A percentile compares a stretch with the other conserved stretches of the same genome.
Evolutionary conservation across 2,113 vertebrate species (phyloP).

Genomic region (Rafetus swinhoei): DNA sequence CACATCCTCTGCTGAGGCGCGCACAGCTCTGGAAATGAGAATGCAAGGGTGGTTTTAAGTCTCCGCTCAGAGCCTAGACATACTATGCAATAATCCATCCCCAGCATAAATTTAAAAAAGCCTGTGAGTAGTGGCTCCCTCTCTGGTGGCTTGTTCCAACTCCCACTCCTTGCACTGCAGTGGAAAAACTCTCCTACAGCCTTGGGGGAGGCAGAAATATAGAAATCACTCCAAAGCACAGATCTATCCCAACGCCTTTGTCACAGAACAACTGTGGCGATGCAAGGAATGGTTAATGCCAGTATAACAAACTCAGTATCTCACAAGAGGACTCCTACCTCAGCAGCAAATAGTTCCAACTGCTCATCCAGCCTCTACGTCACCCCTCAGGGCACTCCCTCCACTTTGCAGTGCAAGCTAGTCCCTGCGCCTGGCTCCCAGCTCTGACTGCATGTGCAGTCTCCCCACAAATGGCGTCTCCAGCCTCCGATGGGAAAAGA

Average conservation of each 20-base stretch:
- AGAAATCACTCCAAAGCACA: constrained; percentile 14
- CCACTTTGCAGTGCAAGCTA: constrained; percentile 1
- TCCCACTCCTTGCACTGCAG: background rate
- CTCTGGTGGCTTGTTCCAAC: background rate
- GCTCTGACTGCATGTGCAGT: background rate
- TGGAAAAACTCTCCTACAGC: background rate
- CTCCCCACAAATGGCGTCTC: background rate
- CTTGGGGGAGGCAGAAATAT: background rate
- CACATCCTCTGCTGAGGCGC: background rate
- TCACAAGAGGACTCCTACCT: background rate
- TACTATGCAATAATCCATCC: background rate
- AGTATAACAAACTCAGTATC: constrained; percentile 32
- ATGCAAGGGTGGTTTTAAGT: constrained; percentile 17
- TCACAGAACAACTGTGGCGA: constrained; percentile 28
- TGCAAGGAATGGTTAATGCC: background rate
- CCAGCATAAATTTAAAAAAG: background rate
- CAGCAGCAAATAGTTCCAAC: background rate
- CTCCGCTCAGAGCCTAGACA: background rate
- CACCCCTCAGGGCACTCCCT: background rate
- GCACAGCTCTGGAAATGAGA: constrained; percentile 31
- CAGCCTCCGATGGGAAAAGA: constrained; percentile 32
- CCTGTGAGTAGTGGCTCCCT: background rate
- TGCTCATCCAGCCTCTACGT: constrained; percentile 11
- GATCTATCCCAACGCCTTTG: constrained; percentile 18
- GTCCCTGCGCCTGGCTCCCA: background rate